These are phyloP conservation scores for Oceanodroma tethys DNA, from an alignment of 2,113 vertebrate genomes.

Conservation along the genomic window DNA sequence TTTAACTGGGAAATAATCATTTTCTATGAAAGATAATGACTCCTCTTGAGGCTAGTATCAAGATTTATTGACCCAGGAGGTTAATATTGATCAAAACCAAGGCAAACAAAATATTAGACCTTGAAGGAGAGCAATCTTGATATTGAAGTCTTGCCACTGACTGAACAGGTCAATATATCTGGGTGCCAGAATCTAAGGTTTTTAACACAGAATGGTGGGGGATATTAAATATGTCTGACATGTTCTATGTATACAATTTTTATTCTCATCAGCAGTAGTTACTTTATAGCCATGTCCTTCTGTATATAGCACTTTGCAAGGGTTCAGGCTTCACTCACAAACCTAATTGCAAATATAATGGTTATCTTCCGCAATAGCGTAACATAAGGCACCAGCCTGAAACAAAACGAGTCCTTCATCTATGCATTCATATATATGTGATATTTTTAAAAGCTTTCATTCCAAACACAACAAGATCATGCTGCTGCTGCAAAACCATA, in stretches of 20 bases:
- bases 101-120: conserved; percentile 59
- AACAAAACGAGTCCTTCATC: background rate
- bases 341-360: background rate
- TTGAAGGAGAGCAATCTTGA: conserved; percentile 54
- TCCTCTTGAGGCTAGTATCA: conserved; percentile 59
- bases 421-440: background rate
- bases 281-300: background rate
- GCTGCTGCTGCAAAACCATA: background rate
- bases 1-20: conserved; percentile 75
- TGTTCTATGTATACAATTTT: background rate
- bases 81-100: conserved; percentile 62
- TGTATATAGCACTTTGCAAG: background rate
- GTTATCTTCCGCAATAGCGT: background rate
- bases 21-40: conserved; percentile 73
- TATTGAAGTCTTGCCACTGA: conserved; percentile 42
- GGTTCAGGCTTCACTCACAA: background rate
- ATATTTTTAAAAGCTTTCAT: background rate
- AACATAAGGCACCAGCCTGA: background rate
- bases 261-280: background rate
- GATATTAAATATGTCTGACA: conserved; percentile 20
- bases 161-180: conserved; percentile 37
- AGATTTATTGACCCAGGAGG: conserved; percentile 72
- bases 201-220: background rate
- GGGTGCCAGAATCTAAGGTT: background rate
- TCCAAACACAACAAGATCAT: background rate